Conservation (phyloP, 2,888 invertebrate genomes). For the Bursaphelenchus okinawaensis region DNA sequence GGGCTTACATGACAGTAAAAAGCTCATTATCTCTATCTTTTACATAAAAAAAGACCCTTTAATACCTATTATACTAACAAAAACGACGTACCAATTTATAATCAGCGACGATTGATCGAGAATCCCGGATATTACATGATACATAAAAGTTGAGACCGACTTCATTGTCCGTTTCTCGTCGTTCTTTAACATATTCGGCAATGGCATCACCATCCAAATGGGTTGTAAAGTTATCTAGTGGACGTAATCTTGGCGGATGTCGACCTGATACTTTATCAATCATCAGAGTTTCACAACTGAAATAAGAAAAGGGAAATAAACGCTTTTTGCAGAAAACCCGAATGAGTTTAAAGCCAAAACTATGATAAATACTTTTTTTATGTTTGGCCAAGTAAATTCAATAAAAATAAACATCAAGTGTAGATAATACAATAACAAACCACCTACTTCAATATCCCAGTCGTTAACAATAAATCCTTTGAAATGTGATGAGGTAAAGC, state of each 20-base stretch:
- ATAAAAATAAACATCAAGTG: too few species aligned
- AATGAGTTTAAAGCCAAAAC: too few species aligned
- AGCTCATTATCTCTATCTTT: too few species aligned
- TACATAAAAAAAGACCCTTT: too few species aligned
- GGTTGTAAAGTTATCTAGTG: not conserved
- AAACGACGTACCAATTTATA: not conserved
- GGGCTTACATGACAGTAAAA: too few species aligned
- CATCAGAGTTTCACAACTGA: not conserved
- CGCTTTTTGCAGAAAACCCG: not conserved
- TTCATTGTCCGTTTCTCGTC: not conserved
- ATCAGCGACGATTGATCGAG: not conserved
- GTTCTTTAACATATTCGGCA: not conserved
- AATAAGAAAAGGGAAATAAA: not conserved
- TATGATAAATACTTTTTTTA: too few species aligned
- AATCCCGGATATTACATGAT: not conserved
- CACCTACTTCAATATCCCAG: slow-evolving; percentile 5
- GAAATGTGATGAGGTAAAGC: slow-evolving; percentile 8
- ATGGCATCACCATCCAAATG: not conserved
- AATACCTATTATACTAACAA: too few species aligned
- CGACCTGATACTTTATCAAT: not conserved
- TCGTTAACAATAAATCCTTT: slow-evolving; percentile 9
- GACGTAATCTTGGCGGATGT: not conserved
- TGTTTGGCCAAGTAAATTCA: too few species aligned
- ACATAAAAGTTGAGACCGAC: not conserved
- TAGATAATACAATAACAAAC: too few species aligned